A percentile compares a stretch with the other conserved stretches of the same genome.
Conservation (phyloP, 2,888 invertebrate genomes). For the Watsonalla binaria region DNA sequence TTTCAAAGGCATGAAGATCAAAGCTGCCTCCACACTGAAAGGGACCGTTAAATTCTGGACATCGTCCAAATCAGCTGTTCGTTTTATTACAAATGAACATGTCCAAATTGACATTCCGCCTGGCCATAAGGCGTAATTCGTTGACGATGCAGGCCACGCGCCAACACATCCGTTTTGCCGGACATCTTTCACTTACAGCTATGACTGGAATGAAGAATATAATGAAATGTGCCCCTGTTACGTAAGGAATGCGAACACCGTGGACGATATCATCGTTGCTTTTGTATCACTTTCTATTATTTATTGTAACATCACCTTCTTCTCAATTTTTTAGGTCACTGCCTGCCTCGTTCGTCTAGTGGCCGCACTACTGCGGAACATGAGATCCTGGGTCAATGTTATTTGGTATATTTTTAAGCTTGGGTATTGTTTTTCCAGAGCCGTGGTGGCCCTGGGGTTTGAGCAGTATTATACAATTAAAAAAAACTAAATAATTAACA, state of each 20-base stretch:
- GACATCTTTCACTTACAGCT: constrained; percentile 67
- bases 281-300: constrained; percentile 61
- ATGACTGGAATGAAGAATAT: constrained; percentile 56
- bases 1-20: no score
- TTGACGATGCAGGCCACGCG: constrained; percentile 35
- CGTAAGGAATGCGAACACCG: constrained; percentile 65
- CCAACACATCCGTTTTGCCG: constrained; percentile 62
- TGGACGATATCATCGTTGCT: constrained; percentile 31
- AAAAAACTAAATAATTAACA: no score
- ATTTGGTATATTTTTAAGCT: no score
- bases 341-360: no score
- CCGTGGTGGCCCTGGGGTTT: no score
- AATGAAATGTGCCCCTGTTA: constrained; percentile 61
- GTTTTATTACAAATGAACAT: constrained; percentile 9
- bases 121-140: constrained; percentile 2
- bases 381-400: no score
- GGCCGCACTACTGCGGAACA: no score
- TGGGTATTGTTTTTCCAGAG: no score
- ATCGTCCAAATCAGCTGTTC: constrained; percentile 3
- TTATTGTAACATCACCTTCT: background rate
- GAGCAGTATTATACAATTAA: no score
- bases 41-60: no score
- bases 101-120: constrained; percentile 6
- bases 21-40: no score
- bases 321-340: no score